Evolutionary conservation across 2,888 invertebrate species (phyloP).

Genomic region (Watsonalla cultraria): DNA sequence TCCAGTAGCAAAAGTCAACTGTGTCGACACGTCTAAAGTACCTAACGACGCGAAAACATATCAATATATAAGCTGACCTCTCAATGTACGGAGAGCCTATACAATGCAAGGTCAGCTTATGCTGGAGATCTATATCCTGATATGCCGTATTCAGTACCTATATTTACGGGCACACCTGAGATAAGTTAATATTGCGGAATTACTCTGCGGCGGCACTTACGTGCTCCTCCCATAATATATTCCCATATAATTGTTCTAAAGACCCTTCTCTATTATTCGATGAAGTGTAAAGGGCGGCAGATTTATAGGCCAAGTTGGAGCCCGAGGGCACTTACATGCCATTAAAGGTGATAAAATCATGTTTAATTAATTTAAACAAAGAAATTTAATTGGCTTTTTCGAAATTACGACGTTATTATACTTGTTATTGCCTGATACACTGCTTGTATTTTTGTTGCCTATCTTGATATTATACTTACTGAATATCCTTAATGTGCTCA

Average conservation of each 20-base stretch:
- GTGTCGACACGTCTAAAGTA: constrained; percentile 32
- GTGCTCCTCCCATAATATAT: constrained; percentile 42
- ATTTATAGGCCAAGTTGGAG: constrained; percentile 65
- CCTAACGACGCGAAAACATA: too few relatives aligned
- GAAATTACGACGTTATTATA: too few relatives aligned
- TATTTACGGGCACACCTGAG: constrained; percentile 52
- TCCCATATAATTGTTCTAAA: constrained; percentile 60
- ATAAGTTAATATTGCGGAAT: constrained; percentile 57
- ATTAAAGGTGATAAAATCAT: constrained; percentile 48
- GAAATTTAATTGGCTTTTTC: constrained; percentile 12
- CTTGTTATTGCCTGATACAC: background rate
- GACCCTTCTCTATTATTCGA: constrained; percentile 62
- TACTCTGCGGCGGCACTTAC: constrained; percentile 36
- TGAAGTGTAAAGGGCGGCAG: constrained; percentile 65
- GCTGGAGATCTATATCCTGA: too few relatives aligned
- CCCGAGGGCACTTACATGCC: constrained; percentile 42
- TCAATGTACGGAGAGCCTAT: too few relatives aligned
- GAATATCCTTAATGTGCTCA: constrained; percentile 4
- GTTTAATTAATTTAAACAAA: constrained; percentile 50
- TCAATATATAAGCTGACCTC: too few relatives aligned
- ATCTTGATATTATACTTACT: background rate
- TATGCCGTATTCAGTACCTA: constrained; percentile 5
- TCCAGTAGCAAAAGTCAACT: constrained; percentile 31
- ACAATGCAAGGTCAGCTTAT: too few relatives aligned
- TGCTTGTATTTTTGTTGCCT: background rate